Evolutionary conservation across 2,888 invertebrate species (phyloP).

Genomic region (Drosophila robusta): DNA sequence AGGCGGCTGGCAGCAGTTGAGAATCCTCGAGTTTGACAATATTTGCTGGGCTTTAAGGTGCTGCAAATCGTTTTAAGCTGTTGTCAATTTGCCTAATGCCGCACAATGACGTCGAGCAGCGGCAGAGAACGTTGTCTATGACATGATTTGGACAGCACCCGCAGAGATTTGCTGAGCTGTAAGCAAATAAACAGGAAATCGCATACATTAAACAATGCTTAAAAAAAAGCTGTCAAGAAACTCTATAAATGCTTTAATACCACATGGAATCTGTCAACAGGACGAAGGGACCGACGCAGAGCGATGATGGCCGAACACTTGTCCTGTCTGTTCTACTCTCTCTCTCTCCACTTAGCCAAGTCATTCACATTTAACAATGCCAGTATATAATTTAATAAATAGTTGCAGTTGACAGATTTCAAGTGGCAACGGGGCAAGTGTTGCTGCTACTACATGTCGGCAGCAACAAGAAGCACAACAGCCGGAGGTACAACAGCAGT

Average conservation of each 20-base stretch:
- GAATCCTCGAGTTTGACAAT: constrained; percentile 50
- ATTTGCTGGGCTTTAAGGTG: constrained; percentile 61
- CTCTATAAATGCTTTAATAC: constrained; percentile 33
- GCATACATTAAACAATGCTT: constrained; percentile 38
- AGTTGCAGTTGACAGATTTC: constrained; percentile 81
- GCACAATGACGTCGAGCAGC: constrained; percentile 36
- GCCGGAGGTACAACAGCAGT: constrained; percentile 17
- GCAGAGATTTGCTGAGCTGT: constrained; percentile 37
- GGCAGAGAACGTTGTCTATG: constrained; percentile 37
- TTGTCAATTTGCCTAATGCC: constrained; percentile 77
- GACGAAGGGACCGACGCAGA: neutral
- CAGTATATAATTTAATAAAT: constrained; percentile 78
- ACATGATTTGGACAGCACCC: constrained; percentile 43
- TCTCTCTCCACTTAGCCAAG: constrained; percentile 31
- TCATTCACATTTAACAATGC: constrained; percentile 69
- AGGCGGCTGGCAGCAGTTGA: constrained; percentile 27
- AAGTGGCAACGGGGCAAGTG: constrained; percentile 60
- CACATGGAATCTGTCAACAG: constrained; percentile 5
- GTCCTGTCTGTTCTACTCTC: constrained; percentile 5
- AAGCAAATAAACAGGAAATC: constrained; percentile 41
- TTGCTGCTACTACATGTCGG: constrained; percentile 44
- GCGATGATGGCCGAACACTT: constrained; percentile 1
- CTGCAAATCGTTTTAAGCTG: constrained; percentile 72
- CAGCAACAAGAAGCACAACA: constrained; percentile 36
- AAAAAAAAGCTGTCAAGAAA: constrained; percentile 30